phyloP scores from a whole-genome alignment of 2,113 vertebrate genomes.

The Xiphophorus maculatus region DNA sequence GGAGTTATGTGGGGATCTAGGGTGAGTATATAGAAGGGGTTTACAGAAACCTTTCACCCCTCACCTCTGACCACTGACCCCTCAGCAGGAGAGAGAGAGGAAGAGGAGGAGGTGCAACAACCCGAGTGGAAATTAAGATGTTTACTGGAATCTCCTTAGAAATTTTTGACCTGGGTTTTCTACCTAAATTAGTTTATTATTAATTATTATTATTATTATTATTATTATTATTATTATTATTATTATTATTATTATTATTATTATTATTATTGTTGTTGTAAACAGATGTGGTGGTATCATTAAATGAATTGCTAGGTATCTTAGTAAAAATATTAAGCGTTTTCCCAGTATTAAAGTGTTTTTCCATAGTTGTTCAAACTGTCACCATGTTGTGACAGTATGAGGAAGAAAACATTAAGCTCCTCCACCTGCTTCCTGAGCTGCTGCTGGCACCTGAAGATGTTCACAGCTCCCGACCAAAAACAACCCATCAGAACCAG shows the following conservation, averaged over 20 bases:
- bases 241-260: background rate
- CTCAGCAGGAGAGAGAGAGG: constrained; percentile 19
- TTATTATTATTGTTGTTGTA: background rate
- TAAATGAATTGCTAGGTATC: background rate
- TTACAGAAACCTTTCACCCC: constrained; percentile 70
- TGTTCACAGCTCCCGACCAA: no score
- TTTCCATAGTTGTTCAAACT: no score
- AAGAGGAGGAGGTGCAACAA: constrained; percentile 7
- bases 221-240: background rate
- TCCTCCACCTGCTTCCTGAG: no score
- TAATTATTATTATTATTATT: background rate
- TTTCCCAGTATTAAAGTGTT: no score
- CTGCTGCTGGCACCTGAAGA: no score
- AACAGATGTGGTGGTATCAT: background rate
- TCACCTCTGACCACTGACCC: constrained; percentile 55
- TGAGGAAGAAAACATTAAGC: no score
- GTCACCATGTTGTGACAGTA: no score
- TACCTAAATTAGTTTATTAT: background rate
- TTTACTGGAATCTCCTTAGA: constrained; percentile 39
- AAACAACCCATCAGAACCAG: no score
- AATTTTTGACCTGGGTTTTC: background rate
- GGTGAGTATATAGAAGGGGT: constrained; percentile 1
- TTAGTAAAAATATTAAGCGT: no score
- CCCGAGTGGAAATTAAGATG: constrained; percentile 52
- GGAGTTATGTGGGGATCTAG: constrained; percentile 7